Evolutionary conservation across 1,140 invertebrate genomes (phyloP).

Genomic region (Eumaeus atala): DNA sequence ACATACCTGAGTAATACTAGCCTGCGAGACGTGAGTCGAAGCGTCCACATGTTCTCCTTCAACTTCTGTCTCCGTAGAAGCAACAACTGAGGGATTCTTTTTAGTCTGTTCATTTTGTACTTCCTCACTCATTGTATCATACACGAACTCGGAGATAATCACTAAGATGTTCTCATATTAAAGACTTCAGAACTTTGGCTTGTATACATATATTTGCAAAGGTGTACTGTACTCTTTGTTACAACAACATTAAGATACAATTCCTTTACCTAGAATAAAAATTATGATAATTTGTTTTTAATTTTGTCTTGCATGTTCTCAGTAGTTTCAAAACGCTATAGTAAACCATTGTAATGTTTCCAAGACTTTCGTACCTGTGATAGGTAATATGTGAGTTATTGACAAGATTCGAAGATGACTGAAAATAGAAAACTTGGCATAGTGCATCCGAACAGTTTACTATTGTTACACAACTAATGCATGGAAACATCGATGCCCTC

Average conservation of each 20-base stretch:
- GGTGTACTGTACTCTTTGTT: constrained; percentile 19
- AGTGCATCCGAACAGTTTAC: constrained; percentile 42
- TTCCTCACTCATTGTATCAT: constrained; percentile 66
- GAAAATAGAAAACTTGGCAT: constrained; percentile 49
- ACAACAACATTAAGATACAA: no score
- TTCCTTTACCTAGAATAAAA: background rate
- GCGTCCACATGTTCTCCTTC: constrained; percentile 37
- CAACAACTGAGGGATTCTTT: constrained; percentile 38
- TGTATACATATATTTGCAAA: constrained; percentile 21
- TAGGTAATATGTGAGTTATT: constrained; percentile 8
- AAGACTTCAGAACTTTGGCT: no score
- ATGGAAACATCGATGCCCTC: constrained; percentile 49
- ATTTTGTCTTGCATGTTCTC: no score
- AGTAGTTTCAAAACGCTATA: background rate
- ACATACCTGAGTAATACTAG: constrained; percentile 44
- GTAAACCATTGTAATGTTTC: constrained; percentile 7
- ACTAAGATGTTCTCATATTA: constrained; percentile 52
- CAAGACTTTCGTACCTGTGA: constrained; percentile 9
- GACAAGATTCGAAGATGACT: constrained; percentile 10
- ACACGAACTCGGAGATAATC: constrained; percentile 41
- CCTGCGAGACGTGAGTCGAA: constrained; percentile 46
- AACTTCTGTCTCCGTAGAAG: constrained; percentile 30
- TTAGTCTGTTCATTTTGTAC: constrained; percentile 50
- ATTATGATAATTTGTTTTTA: constrained; percentile 1
- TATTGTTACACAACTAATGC: constrained; percentile 65